phyloP scores from a whole-genome alignment of 2,113 vertebrate genomes.

The Melanocharis versteri region DNA sequence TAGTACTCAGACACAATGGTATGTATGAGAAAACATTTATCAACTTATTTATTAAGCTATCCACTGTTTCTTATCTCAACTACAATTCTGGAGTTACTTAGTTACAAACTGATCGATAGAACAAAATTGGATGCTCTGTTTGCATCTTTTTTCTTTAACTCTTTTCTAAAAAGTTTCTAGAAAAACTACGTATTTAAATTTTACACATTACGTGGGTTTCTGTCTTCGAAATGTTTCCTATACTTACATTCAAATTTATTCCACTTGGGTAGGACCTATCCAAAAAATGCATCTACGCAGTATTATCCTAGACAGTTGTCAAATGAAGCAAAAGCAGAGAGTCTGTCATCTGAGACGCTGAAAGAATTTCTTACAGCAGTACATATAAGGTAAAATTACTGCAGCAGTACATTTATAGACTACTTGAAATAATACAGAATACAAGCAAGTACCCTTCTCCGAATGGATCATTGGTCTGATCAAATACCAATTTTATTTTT shows the following conservation, averaged over 20 bases:
- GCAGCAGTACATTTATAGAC: background rate
- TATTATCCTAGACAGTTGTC: conserved; percentile 79
- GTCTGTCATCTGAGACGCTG: conserved; percentile 70
- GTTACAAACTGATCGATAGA: background rate
- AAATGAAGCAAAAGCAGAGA: conserved; percentile 71
- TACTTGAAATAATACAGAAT: background rate
- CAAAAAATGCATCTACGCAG: conserved; percentile 79
- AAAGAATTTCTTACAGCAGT: conserved; percentile 74
- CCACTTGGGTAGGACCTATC: conserved; percentile 74
- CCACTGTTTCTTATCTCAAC: background rate
- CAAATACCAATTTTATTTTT: background rate
- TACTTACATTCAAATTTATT: background rate
- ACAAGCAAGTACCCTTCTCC: background rate
- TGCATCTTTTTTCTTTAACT: background rate
- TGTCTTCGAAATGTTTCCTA: background rate
- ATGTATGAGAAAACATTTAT: conserved; percentile 10
- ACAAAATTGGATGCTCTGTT: background rate
- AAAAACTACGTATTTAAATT: background rate
- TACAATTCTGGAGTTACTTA: background rate
- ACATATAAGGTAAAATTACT: background rate
- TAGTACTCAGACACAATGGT: conserved; percentile 86
- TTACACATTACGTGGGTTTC: background rate
- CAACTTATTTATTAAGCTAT: background rate
- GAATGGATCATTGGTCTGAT: background rate
- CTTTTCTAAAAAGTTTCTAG: background rate